phyloP scores from a whole-genome alignment of 2,113 vertebrate genomes.

The Melanostigma gelatinosum region DNA sequence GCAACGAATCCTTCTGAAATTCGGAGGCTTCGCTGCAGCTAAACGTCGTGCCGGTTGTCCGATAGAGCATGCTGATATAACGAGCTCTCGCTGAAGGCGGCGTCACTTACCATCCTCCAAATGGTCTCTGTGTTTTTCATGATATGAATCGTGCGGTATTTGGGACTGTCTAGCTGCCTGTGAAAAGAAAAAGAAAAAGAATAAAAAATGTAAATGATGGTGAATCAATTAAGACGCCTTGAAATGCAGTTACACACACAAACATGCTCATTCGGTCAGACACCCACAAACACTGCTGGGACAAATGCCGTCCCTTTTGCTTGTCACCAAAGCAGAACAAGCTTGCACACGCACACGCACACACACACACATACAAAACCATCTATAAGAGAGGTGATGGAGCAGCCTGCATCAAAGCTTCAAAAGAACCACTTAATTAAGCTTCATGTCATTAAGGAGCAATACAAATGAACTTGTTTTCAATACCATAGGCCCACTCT shows the following conservation, averaged over 20 bases:
- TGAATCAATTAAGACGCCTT: constrained; percentile 53
- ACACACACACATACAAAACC: constrained; percentile 17
- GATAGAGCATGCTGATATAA: constrained; percentile 36
- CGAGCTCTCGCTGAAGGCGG: constrained; percentile 11
- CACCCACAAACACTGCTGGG: constrained; percentile 46
- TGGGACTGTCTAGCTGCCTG: constrained; percentile 92
- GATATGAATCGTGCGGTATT: constrained; percentile 91
- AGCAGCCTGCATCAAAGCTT: constrained; percentile 71
- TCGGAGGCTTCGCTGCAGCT: not conserved
- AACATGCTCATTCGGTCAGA: constrained; percentile 38
- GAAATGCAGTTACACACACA: constrained; percentile 37
- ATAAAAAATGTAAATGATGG: constrained; percentile 30
- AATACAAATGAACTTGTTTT: constrained; percentile 76
- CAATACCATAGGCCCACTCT: constrained; percentile 54
- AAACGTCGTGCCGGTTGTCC: constrained; percentile 4
- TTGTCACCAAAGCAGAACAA: constrained; percentile 47
- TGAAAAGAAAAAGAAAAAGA: constrained; percentile 12
- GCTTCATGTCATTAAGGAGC: constrained; percentile 72
- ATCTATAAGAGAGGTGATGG: constrained; percentile 63
- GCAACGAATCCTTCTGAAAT: constrained; percentile 8
- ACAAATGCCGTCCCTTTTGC: constrained; percentile 43
- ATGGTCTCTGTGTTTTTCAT: constrained; percentile 96
- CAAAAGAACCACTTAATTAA: constrained; percentile 76
- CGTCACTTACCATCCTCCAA: constrained; percentile 91
- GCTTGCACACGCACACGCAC: not conserved